Base-by-base conservation (phyloP, 2,113 vertebrate genomes). In the Zosterops pallidus region DNA sequence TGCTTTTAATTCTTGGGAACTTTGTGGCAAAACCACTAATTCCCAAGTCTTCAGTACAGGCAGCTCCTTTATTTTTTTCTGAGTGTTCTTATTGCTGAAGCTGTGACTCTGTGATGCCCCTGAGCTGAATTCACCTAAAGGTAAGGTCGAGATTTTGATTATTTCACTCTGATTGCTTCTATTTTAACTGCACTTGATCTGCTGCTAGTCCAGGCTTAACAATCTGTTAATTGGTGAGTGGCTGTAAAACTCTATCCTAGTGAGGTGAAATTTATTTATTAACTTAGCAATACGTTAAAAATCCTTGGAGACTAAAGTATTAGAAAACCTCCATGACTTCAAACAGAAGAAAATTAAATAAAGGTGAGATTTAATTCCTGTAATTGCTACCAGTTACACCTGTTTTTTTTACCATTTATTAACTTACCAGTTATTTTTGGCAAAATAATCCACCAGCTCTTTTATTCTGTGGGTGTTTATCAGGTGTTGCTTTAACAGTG, bases 381-480 rank as follows among this genome's bases (percentile, higher is more conserved):
- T 52, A 52, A 16, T 28, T 75, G 4, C 9, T 59, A 15, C 37
- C 49, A 76, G 19, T 55, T 17, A 15, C 26, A 56, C 7, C 3
- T 74, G 0, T 12, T 69, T 42, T 69, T 42, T 68, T 53, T 33
- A 71, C 35, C 1, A 50, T 71, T 70, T n/a, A 63, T 37, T 63
- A 78, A 93, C 97, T 78, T 95, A 99, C 99, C 98, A 95, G 92
- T 98, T 98, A 63, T 98, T 98, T 67, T 87, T 98, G 82, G 97
- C 96, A 89, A 99, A 97, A 84, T 98, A 98, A 70, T 98, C 96
- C 62, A 98, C 97, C 57, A 99, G 85, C n/a, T 98, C 98, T 78
- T 98, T 97, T 69, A 98, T 83, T 55, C 96, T 97, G 63, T 97
- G 95, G 49, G 92, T 96, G 2, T 95, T 97, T 59, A 98, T 95